phyloP scores from a whole-genome alignment of 2,113 vertebrate species.

The Gymnorhina tibicen region DNA sequence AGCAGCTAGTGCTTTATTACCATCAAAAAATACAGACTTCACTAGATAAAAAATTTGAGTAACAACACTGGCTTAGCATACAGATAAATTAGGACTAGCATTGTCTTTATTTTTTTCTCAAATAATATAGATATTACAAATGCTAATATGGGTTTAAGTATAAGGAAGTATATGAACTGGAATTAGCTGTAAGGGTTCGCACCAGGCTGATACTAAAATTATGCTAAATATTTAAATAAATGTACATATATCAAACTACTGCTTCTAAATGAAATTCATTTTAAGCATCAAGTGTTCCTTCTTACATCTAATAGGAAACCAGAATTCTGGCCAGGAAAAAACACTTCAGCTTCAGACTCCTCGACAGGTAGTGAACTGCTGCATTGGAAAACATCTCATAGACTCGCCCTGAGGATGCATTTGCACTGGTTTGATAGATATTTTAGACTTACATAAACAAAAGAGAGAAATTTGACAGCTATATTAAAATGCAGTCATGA shows the following conservation, averaged over 20 bases:
- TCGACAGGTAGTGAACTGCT: slow-evolving; percentile 34
- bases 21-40: not conserved
- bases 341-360: not conserved
- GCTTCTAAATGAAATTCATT: slow-evolving; percentile 27
- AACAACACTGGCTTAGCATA: not conserved
- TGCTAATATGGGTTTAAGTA: not conserved
- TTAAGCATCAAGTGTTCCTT: slow-evolving; percentile 40
- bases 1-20: not conserved
- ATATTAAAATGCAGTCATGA: slow-evolving; percentile 17
- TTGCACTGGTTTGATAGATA: slow-evolving; percentile 48
- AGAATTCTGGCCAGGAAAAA: slow-evolving; percentile 12
- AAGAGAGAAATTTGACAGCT: slow-evolving; percentile 13
- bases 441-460: slow-evolving; percentile 53
- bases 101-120: not conserved
- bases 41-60: not conserved
- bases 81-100: not conserved
- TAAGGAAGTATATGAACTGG: not conserved
- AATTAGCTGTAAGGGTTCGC: not conserved
- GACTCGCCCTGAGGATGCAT: not conserved
- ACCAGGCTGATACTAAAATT: not conserved
- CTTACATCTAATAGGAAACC: not conserved
- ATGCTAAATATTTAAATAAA: slow-evolving; percentile 58
- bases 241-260: slow-evolving; percentile 20
- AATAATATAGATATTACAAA: not conserved
- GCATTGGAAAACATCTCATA: not conserved